A percentile compares a stretch with the other conserved stretches of the same genome.
Evolutionary conservation across 2,888 invertebrate genomes (phyloP).

Genomic region (Gonocerus acuteangulatus): DNA sequence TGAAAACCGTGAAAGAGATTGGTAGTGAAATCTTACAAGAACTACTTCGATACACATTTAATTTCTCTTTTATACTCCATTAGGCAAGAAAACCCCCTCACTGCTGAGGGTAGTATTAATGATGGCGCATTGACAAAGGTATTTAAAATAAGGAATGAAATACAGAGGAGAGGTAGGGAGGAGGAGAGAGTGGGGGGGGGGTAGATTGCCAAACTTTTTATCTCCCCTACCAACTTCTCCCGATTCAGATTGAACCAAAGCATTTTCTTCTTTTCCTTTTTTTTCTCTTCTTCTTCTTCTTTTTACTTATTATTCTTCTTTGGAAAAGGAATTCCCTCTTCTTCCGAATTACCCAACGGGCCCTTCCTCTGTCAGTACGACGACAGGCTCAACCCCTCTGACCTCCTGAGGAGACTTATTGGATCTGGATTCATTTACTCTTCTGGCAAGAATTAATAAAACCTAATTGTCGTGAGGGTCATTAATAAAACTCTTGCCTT

Average conservation of each 20-base stretch:
- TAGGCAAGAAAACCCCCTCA: no score
- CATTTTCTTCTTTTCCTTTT: neutral
- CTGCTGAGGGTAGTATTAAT: slow-evolving; percentile 29
- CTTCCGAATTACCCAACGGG: no score
- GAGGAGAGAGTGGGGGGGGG: neutral
- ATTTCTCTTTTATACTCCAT: no score
- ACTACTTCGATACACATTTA: no score
- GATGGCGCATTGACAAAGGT: slow-evolving; percentile 33
- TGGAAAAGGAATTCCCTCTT: neutral
- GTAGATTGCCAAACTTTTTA: slow-evolving; percentile 15
- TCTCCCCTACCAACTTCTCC: neutral
- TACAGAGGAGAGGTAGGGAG: neutral
- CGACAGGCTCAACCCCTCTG: no score
- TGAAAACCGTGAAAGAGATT: no score
- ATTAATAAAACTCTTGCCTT: slow-evolving; percentile 26
- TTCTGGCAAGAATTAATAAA: slow-evolving; percentile 28
- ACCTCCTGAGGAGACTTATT: neutral
- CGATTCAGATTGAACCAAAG: neutral
- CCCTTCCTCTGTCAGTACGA: no score
- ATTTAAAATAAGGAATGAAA: slow-evolving; percentile 28
- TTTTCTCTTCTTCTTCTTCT: neutral
- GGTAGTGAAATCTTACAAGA: no score
- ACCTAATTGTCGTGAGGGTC: slow-evolving; percentile 25
- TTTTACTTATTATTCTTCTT: neutral
- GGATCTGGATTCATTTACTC: slow-evolving; percentile 29